phyloP scores from a whole-genome alignment of 2,888 invertebrate species.

The Apamea anceps region DNA sequence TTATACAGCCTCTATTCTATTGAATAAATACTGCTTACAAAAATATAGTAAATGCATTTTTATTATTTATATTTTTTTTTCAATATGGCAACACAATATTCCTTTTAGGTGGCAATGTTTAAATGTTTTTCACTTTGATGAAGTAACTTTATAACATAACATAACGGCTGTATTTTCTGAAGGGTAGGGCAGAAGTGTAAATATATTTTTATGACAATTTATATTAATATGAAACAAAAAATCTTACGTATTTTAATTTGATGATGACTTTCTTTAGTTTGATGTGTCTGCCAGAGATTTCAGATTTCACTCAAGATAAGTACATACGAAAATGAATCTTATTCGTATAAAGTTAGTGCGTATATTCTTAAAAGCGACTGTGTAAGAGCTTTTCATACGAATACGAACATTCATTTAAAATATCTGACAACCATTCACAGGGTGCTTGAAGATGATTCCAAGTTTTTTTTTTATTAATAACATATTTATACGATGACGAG shows the following conservation, averaged over 20 bases:
- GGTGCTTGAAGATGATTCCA: background rate
- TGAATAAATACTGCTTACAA: conserved; percentile 77
- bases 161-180: background rate
- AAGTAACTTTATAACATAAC: background rate
- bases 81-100: conserved; percentile 75
- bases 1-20: conserved; percentile 53
- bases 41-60: conserved; percentile 84
- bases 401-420: background rate
- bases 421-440: background rate
- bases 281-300: background rate
- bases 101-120: conserved; percentile 56
- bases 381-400: background rate
- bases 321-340: background rate
- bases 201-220: background rate
- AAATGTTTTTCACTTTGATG: conserved; percentile 51
- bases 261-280: background rate
- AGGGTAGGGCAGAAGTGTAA: background rate
- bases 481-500: background rate
- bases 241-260: no score
- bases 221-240: no score
- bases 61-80: conserved; percentile 69
- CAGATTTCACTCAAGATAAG: background rate
- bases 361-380: background rate
- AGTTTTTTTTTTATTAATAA: background rate
- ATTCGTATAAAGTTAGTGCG: background rate